Percentiles rank a stretch among this genome's conserved stretches.
phyloP scores from a whole-genome alignment of 1,140 invertebrate species.

The Adelges cooleyi region DNA sequence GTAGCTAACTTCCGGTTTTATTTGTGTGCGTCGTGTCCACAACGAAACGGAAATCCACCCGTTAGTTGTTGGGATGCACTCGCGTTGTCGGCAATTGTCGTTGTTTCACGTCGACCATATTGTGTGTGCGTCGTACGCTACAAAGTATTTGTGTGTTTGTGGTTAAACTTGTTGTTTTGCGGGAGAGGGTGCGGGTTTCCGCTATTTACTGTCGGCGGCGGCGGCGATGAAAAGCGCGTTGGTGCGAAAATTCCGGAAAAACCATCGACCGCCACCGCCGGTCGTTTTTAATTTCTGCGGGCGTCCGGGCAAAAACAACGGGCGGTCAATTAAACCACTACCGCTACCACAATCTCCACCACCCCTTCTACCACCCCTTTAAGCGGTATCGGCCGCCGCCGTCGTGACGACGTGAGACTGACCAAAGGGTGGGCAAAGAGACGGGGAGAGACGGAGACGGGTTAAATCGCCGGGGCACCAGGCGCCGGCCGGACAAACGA shows the following conservation, averaged over 20 bases:
- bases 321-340: conserved; percentile 25
- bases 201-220: background rate
- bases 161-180: too few species aligned
- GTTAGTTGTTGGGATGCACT: too few species aligned
- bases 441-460: background rate
- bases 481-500: conserved; percentile 26
- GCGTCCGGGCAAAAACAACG: conserved; percentile 27
- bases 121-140: too few species aligned
- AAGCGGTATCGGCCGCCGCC: too few species aligned
- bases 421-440: too few species aligned
- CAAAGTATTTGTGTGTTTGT: too few species aligned
- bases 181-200: conserved; percentile 13
- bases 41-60: too few species aligned
- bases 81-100: too few species aligned
- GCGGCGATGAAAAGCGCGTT: background rate
- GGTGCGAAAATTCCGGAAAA: conserved; percentile 24
- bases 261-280: conserved; percentile 8
- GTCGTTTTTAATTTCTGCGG: conserved; percentile 28
- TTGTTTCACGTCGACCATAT: too few species aligned
- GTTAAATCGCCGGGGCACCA: conserved; percentile 24
- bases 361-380: background rate
- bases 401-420: too few species aligned
- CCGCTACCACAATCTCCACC: background rate
- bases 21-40: too few species aligned
- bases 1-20: too few species aligned